These are phyloP conservation scores for Ammodramus savannarum DNA, from an alignment of 2,113 vertebrate species.

Conservation along the genomic window DNA sequence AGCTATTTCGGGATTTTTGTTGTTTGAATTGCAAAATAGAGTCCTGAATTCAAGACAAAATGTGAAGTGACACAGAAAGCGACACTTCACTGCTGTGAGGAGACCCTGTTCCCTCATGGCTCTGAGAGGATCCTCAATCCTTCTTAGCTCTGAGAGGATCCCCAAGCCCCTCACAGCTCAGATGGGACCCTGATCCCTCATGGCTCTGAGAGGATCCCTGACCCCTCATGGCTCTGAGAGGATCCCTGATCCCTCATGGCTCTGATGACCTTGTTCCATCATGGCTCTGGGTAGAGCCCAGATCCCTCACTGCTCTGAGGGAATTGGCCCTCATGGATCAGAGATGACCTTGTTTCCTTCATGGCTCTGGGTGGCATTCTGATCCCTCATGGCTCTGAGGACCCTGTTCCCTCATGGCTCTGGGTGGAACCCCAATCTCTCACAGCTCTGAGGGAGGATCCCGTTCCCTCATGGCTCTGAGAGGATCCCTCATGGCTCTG, in stretches of 20 bases:
- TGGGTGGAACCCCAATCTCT: too few species aligned
- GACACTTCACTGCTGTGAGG: neutral
- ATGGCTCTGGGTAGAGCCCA: too few species aligned
- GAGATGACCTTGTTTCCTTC: too few species aligned
- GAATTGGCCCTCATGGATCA: too few species aligned
- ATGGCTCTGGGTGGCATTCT: too few species aligned
- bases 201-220: neutral
- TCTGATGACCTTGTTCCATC: neutral
- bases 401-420: neutral
- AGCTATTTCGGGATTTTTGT: neutral
- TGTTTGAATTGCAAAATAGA: neutral
- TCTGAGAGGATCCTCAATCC: neutral
- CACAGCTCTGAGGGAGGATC: too few species aligned
- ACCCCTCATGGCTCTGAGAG: neutral
- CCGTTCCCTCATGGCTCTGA: neutral
- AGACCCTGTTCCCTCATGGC: neutral
- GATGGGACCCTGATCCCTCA: neutral
- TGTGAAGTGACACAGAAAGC: neutral
- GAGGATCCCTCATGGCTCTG: too few species aligned
- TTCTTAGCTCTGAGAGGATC: neutral
- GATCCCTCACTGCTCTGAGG: too few species aligned
- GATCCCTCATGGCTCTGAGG: too few species aligned
- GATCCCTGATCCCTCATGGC: neutral
- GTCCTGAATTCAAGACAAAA: neutral
- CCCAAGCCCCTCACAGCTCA: neutral